Base-by-base conservation (phyloP, 35 echinoderm and acorn worm genomes). In the Ophiothrix spiculata region DNA sequence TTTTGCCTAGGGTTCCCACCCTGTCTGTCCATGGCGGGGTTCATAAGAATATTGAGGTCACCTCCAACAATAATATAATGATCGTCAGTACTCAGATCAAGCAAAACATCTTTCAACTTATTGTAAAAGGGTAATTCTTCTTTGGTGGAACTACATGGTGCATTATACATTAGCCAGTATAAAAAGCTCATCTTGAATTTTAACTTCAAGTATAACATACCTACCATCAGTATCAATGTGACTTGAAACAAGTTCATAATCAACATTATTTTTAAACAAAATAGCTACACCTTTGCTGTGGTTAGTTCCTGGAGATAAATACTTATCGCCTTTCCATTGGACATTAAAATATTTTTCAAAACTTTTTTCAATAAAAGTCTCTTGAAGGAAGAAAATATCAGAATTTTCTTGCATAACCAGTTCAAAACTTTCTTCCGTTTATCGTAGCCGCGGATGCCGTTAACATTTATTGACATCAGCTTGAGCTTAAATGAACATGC, bases 311-410 rank as follows among this genome's bases (percentile, higher is more conserved):
- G 63, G 63, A 85, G 17, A 17, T 12, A 85, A 85, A 85, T 17
- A 85, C 31, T 0, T 64, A 6, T 40, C 63, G 6, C 56, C 56
- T 39, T 60, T 60, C 36, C 83, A 85, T 85, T 74, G 46, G 19
- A 12, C 35, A n/a, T 36, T 0, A 33, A 85, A 49, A 75, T 0
- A 23, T 28, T 37, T 39, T 75, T 79, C 75, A 21, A 79, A 79
- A 0, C 33, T 79, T 32, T 78, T 40, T 1, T 60, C 35, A 56
- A 82, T 36, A 39, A 82, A 45, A 4, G 77, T 80, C 74, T 89
- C 87, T 89, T 89, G 78, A 39, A 89, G 36, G 41, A 79, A 89
- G 82, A 60, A 89, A 75, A 89, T 89, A 31, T 37, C 36, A 74
- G 56, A 73, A 3, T 82, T 81, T 83, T 89, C 32, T 39, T 75